phyloP scores from a whole-genome alignment of 2,888 invertebrate genomes.

The Fragum whitleyi region DNA sequence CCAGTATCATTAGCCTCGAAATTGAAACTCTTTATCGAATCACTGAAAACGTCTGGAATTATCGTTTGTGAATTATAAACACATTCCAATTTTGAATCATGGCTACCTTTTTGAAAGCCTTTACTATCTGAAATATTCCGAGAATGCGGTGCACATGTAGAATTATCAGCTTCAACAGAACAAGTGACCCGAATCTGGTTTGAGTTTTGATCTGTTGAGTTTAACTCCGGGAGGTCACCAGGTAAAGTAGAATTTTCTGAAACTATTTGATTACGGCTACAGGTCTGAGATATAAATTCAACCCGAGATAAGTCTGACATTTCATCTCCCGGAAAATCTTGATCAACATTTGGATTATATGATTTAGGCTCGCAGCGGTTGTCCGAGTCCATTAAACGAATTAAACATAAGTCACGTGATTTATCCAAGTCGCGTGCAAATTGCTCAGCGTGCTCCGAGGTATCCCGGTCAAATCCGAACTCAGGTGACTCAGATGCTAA shows the following conservation, averaged over 20 bases:
- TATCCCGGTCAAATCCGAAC: constrained; percentile 9
- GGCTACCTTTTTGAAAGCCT: not conserved
- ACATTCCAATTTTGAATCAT: constrained; percentile 6
- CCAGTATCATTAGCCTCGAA: constrained; percentile 15
- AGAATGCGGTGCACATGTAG: constrained; percentile 32
- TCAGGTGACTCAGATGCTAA: constrained; percentile 26
- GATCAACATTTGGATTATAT: constrained; percentile 45
- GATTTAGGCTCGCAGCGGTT: constrained; percentile 26
- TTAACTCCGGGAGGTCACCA: constrained; percentile 39
- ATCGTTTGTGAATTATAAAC: constrained; percentile 3
- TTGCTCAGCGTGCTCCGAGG: not conserved
- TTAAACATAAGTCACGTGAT: constrained; percentile 32
- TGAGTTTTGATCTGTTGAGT: constrained; percentile 35
- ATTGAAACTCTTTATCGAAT: constrained; percentile 8
- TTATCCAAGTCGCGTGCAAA: constrained; percentile 22
- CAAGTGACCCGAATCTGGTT: constrained; percentile 39
- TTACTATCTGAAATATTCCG: constrained; percentile 16
- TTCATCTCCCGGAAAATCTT: constrained; percentile 52
- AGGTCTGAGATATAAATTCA: constrained; percentile 58
- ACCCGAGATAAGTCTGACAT: constrained; percentile 50
- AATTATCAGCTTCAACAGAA: constrained; percentile 32
- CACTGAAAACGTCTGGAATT: not conserved
- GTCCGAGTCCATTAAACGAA: constrained; percentile 14
- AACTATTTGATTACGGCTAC: constrained; percentile 50
- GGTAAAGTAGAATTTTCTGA: constrained; percentile 54